Percentiles rank a stretch among this genome's conserved stretches.
Evolutionary conservation across 1,140 invertebrate species (phyloP).

Genomic region (Euwallacea fornicatus): DNA sequence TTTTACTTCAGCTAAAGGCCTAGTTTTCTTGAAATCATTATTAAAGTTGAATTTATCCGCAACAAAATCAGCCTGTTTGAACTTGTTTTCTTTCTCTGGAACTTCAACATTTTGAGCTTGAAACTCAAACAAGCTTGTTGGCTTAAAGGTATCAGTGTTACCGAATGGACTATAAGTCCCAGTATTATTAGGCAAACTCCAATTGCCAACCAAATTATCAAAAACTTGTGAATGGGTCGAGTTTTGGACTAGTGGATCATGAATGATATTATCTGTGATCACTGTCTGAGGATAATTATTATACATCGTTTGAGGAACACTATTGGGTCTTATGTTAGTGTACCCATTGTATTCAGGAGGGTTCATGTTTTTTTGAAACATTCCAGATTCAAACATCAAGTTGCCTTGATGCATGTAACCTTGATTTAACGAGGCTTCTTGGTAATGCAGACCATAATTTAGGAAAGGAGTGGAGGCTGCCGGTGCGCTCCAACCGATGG

Average conservation of each 20-base stretch:
- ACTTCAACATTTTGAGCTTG: constrained; percentile 36
- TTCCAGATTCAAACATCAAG: constrained; percentile 33
- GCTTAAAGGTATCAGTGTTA: constrained; percentile 51
- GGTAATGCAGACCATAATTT: constrained; percentile 41
- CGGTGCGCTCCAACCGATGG: constrained; percentile 45
- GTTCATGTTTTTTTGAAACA: constrained; percentile 35
- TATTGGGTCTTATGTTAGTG: constrained; percentile 22
- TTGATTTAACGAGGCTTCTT: constrained; percentile 35
- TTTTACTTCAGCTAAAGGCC: constrained; percentile 80
- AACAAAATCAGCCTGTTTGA: constrained; percentile 27
- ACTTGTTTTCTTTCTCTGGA: constrained; percentile 35
- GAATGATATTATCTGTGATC: constrained; percentile 22
- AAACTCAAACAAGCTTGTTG: constrained; percentile 42
- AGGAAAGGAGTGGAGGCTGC: constrained; percentile 47
- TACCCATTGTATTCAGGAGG: constrained; percentile 29
- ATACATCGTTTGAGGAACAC: constrained; percentile 30
- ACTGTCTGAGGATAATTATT: constrained; percentile 16
- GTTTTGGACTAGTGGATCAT: constrained; percentile 25
- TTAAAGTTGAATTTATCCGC: constrained; percentile 50
- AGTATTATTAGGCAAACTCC: constrained; percentile 75
- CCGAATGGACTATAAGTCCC: constrained; percentile 82
- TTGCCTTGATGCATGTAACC: constrained; percentile 42
- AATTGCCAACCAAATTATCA: constrained; percentile 79
- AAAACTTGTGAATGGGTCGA: constrained; percentile 53
- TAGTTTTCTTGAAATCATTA: constrained; percentile 63